These are phyloP conservation scores for Cephus rjabovi DNA, from an alignment of 2,888 invertebrate genomes.

Conservation along the genomic window DNA sequence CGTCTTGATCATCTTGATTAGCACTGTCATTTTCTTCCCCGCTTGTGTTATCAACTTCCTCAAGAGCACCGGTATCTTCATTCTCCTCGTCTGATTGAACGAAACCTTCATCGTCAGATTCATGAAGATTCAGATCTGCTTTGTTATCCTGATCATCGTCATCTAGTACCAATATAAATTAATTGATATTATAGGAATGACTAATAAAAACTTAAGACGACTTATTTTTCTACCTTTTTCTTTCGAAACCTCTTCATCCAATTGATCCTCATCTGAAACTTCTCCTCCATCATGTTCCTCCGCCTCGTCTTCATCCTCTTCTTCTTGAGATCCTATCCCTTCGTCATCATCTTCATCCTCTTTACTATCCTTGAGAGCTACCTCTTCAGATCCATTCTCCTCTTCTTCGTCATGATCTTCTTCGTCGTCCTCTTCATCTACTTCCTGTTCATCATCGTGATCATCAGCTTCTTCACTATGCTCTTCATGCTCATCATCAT, in stretches of 20 bases:
- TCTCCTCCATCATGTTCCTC: conserved; percentile 40
- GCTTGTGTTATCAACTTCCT: conserved; percentile 48
- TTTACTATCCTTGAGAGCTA: conserved; percentile 29
- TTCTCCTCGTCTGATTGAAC: conserved; percentile 33
- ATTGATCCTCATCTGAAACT: conserved; percentile 43
- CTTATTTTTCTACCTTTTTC: conserved; percentile 37
- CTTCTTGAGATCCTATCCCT: conserved; percentile 27
- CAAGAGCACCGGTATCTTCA: conserved; percentile 31
- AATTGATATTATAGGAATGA: not conserved
- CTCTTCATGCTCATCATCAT: conserved; percentile 44
- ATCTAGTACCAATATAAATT: not conserved
- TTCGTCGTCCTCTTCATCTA: conserved; percentile 67
- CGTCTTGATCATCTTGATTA: conserved; percentile 38
- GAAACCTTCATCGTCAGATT: conserved; percentile 30
- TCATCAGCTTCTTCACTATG: conserved; percentile 46
- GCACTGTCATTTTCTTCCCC: conserved; percentile 46
- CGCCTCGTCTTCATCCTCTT: conserved; percentile 48
- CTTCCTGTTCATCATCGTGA: conserved; percentile 54
- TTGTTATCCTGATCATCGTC: not conserved
- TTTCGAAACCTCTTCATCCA: conserved; percentile 38
- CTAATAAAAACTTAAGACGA: not conserved
- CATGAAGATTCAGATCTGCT: not conserved
- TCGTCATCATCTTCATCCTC: conserved; percentile 59
- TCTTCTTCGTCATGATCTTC: conserved; percentile 38
- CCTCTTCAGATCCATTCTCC: conserved; percentile 26